Evolutionary conservation across 2,888 invertebrate genomes (phyloP).

Genomic region (Macaria notata): DNA sequence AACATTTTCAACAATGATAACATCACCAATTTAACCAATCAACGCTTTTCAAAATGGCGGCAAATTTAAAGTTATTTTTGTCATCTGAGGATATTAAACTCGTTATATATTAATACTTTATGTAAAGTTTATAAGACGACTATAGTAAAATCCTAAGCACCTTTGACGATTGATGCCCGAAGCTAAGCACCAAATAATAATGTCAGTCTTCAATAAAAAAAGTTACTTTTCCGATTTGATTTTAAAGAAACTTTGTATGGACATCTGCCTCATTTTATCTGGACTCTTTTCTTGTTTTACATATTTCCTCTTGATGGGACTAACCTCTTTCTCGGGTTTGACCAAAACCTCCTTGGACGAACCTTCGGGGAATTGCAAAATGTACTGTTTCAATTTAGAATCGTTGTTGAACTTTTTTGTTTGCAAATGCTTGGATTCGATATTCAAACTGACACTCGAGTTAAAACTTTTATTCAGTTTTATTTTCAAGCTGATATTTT

Average conservation of each 20-base stretch:
- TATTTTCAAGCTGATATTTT: constrained; percentile 56
- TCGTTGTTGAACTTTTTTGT: constrained; percentile 6
- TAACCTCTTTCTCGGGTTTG: constrained; percentile 46
- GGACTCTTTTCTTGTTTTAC: constrained; percentile 46
- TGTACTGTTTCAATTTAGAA: constrained; percentile 51
- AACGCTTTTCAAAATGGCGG: no score
- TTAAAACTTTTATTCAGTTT: constrained; percentile 40
- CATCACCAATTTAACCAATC: no score
- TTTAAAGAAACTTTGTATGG: constrained; percentile 62
- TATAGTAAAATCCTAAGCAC: no score
- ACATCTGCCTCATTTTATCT: constrained; percentile 61
- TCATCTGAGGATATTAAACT: no score
- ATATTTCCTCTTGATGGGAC: constrained; percentile 47
- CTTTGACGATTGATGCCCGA: no score
- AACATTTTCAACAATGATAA: no score
- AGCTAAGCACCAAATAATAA: no score
- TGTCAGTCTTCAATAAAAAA: no score
- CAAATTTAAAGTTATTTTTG: no score
- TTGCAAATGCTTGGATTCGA: constrained; percentile 32
- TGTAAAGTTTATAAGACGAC: no score
- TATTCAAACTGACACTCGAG: constrained; percentile 48
- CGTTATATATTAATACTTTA: no score
- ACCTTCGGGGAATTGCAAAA: constrained; percentile 48
- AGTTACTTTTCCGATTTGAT: constrained; percentile 18
- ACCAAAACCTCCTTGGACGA: constrained; percentile 36